Conservation (phyloP, 2,888 invertebrate genomes). For the Tinea trinotella region DNA sequence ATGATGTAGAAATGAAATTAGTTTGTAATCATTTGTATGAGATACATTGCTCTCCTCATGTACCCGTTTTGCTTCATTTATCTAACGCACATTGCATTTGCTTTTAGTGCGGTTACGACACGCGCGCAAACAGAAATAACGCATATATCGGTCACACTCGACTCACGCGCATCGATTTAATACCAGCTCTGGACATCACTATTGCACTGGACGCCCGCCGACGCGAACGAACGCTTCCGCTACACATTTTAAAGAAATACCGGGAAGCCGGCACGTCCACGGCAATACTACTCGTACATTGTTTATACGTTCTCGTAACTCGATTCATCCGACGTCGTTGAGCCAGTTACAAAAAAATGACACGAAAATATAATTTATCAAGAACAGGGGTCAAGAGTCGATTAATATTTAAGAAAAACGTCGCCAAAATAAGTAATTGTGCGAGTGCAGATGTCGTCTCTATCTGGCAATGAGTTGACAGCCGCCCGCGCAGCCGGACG, state of each 20-base stretch:
- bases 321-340: too few relatives aligned
- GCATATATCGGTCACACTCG: constrained; percentile 66
- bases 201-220: constrained; percentile 46
- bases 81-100: constrained; percentile 64
- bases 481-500: constrained; percentile 11
- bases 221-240: constrained; percentile 60
- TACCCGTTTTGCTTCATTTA: constrained; percentile 46
- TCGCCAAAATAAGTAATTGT: constrained; percentile 53
- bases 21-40: not conserved
- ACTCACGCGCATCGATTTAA: constrained; percentile 60
- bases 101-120: constrained; percentile 66
- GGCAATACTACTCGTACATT: not conserved
- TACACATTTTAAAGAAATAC: constrained; percentile 31
- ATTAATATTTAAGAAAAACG: constrained; percentile 44
- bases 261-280: not conserved
- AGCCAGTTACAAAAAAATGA: not conserved
- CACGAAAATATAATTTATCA: not conserved
- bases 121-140: constrained; percentile 57
- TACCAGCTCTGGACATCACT: constrained; percentile 49
- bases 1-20: not conserved
- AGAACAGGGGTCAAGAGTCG: constrained; percentile 23
- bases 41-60: constrained; percentile 19
- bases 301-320: not conserved
- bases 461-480: constrained; percentile 6
- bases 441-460: constrained; percentile 67